These are phyloP conservation scores for Therioaphis trifolii DNA, from an alignment of 2,888 invertebrate genomes.

Conservation along the genomic window DNA sequence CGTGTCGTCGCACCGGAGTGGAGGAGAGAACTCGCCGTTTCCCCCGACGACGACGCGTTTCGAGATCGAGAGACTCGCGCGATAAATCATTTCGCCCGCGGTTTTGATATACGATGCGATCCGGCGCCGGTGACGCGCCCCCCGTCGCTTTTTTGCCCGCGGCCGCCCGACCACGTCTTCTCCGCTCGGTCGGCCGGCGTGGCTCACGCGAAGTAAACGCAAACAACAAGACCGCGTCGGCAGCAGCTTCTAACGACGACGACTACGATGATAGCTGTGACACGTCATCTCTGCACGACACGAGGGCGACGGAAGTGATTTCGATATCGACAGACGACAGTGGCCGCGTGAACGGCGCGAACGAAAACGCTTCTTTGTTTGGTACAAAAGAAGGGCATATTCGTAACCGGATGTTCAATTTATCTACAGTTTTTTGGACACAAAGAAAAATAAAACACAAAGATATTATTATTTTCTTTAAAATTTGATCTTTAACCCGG, in stretches of 20 bases:
- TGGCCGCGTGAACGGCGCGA: neutral
- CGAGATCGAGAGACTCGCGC: too few relatives aligned
- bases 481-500: too few relatives aligned
- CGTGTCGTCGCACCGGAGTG: too few relatives aligned
- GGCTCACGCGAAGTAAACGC: neutral
- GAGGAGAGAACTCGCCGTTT: too few relatives aligned
- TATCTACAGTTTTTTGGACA: too few relatives aligned
- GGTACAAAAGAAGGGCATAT: too few relatives aligned
- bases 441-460: too few relatives aligned
- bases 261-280: too few relatives aligned
- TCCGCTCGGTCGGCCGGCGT: neutral
- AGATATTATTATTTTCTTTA: too few relatives aligned
- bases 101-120: neutral
- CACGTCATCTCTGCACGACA: neutral
- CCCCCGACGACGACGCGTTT: too few relatives aligned
- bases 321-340: neutral
- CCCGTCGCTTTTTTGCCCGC: slow-evolving; percentile 44
- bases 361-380: neutral
- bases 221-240: too few relatives aligned
- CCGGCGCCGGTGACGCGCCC: neutral
- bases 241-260: neutral
- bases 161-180: neutral
- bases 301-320: neutral
- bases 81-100: neutral
- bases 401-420: too few relatives aligned